Evolutionary conservation across 2,888 invertebrate species (phyloP).

Genomic region (Temnothorax unifasciatus): DNA sequence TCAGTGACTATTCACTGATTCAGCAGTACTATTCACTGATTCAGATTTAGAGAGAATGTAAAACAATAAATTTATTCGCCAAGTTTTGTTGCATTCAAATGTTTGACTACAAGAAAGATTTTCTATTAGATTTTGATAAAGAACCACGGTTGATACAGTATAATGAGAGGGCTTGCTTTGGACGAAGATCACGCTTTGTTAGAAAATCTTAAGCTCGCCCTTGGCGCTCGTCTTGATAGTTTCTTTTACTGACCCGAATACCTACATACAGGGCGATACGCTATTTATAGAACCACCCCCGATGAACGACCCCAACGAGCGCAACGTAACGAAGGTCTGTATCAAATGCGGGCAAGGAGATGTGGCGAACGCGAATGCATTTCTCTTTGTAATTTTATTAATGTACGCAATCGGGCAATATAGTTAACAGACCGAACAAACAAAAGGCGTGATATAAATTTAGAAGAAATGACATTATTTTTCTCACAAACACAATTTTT

Average conservation of each 20-base stretch:
- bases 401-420: background rate
- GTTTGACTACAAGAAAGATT: background rate
- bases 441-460: background rate
- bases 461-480: background rate
- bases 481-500: background rate
- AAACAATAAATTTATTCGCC: background rate
- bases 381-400: background rate
- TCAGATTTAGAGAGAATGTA: too few species aligned
- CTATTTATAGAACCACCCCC: conserved; percentile 83
- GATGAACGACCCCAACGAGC: conserved; percentile 75
- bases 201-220: conserved; percentile 73
- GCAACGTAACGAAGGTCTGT: conserved; percentile 66
- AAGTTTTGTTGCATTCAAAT: background rate
- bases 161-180: background rate
- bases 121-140: background rate
- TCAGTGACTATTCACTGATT: too few species aligned
- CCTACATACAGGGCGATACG: conserved; percentile 76
- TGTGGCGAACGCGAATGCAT: background rate
- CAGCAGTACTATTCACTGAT: too few species aligned
- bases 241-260: conserved; percentile 81
- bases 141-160: background rate
- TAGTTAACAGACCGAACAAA: background rate
- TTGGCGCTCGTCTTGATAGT: conserved; percentile 77
- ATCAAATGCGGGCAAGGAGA: conserved; percentile 57
- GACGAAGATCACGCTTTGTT: conserved; percentile 54